These are phyloP conservation scores for Adineta ricciae DNA, from an alignment of 2,888 invertebrate species.

Conservation along the genomic window DNA sequence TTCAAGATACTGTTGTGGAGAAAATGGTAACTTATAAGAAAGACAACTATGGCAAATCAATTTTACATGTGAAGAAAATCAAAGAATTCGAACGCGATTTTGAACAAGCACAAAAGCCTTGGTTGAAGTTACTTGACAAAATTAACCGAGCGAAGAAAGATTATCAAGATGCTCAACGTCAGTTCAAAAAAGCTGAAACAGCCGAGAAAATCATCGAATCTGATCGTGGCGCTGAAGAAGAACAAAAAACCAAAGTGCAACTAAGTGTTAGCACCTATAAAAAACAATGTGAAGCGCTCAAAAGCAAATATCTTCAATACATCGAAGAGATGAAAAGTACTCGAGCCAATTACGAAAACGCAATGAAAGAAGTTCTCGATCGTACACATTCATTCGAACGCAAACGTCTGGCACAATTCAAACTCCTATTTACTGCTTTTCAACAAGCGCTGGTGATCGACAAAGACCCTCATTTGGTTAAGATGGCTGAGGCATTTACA, in stretches of 20 bases:
- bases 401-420: background rate
- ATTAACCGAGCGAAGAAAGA: background rate
- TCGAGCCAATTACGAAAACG: background rate
- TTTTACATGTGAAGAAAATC: background rate
- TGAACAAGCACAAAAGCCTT: conserved; percentile 8
- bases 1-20: conserved; percentile 6
- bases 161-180: background rate
- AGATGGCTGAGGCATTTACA: background rate
- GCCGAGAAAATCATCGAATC: conserved; percentile 7
- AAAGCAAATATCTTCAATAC: background rate
- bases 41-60: conserved; percentile 1
- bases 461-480: background rate
- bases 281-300: background rate
- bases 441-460: background rate
- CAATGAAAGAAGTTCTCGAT: background rate
- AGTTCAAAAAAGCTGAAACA: background rate
- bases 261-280: background rate
- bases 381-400: background rate
- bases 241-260: background rate
- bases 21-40: background rate
- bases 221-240: background rate
- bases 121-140: background rate
- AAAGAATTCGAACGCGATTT: conserved; percentile 13
- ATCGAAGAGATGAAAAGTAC: background rate
- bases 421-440: background rate